Base-by-base conservation (phyloP, 2,888 invertebrate genomes). In the Pardosa pseudoannulata region DNA sequence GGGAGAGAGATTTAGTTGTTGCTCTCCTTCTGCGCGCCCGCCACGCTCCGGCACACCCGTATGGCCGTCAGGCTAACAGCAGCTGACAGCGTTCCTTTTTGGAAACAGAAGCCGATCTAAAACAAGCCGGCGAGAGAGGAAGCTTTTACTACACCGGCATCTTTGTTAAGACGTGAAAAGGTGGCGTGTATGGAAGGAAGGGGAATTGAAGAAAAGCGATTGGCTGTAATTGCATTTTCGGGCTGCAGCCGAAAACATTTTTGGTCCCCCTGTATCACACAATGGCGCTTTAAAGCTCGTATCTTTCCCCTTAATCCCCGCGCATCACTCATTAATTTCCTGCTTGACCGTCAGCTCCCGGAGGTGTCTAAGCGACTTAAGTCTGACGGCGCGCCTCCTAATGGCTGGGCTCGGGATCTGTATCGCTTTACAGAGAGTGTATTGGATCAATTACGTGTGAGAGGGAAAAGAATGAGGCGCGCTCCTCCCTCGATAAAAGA, bases 391-490 rank as follows among this genome's bases (percentile, higher is more conserved):
- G 23, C 56, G 5, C 3, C 11, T 3, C 11, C 11, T 23, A 56
- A 56, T 56, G 56, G 56, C 67, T 67, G 9, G 62, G 31, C 41
- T n/a, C 13, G 19, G 32, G 23, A 27, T 13, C 70, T 36, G 71
- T 56, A 82, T 81, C 82, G 71, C 82, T 82, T 82, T 82, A 76
- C 82, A 82, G 27, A 29, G 75, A 46, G 64, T 62, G 71, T 76
- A 82, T 82, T 82, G 65, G 82, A 82, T 82, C 82, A 82, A 82
- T 82, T 82, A 82, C 82, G 31, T 71, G 56, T 82, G 76, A 82
- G 76, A 76, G 36, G 36, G 82, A 70, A 74, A 82, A 75, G 81
- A 75, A 62, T n/a, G 16, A n/a, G 3, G 19, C 56, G 36, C 1
- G n/a, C 50, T 28, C 46, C 72, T 50, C 68, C 32, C 9, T 27